Evolutionary conservation across 2,888 invertebrate genomes (phyloP), one percentile per base, ranked within the genome.

Genomic region (Aquatica leii): DNA sequence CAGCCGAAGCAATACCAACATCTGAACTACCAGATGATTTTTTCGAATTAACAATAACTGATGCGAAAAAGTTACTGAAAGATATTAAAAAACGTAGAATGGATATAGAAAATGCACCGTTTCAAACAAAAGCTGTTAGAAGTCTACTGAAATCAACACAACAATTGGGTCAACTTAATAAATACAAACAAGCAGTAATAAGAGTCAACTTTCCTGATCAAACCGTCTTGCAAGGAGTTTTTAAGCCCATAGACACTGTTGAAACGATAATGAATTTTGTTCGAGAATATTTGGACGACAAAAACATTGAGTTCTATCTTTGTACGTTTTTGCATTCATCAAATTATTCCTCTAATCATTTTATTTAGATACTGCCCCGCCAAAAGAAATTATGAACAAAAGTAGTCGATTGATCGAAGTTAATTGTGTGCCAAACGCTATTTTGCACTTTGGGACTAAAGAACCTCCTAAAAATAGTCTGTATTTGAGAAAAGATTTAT

Each of bases 131-230:
- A 14, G 83, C 87, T 37, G 82, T 88, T 73, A 83, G 90, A 46
- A 83, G 87, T 68, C 76, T 88, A 21, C 86, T 88, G 72, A 83
- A 86, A 50, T 83, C 85, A 34, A 86, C 85, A 72, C 82, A 82
- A 64, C 81, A 86, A 66, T 77, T 89, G 53, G 82, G 83, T 53
- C 86, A 86, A 74, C 80, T 91, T 24, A 86, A 87, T 56, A 85
- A 86, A 69, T 95, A 94, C 81, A 89, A 89, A 73, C 87, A 88
- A 76, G 89, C 90, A 50, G 88, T 95, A 8, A 89, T 97, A 48
- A 84, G 97, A 58, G 83, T 97, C 66, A 91, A 93, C 77, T 97
- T 97, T 80, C 95, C 95, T 1, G 91, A 95, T 81, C 87, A 90
- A 55, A 85, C 90, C 46, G 92, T 96, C 40, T 84, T 97, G 18